Conservation (phyloP, 2,797 vertebrate species). For the Acanthiza pusilla region DNA sequence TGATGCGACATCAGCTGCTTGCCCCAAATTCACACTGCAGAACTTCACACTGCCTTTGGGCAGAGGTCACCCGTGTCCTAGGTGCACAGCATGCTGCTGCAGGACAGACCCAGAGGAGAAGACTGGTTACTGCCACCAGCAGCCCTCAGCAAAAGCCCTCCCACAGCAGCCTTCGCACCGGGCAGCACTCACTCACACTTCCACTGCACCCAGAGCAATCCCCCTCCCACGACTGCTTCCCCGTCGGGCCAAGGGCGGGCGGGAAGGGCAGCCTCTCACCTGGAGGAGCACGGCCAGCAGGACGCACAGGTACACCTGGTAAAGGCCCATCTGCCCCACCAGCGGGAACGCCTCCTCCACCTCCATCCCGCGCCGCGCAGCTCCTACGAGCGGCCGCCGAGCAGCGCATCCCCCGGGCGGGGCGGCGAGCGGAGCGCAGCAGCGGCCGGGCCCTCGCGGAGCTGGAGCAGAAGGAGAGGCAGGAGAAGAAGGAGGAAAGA, state of each 20-base stretch:
- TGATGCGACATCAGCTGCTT: neutral
- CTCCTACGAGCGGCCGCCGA: neutral
- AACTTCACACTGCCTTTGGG: neutral
- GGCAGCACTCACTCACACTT: neutral
- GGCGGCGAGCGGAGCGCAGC: neutral
- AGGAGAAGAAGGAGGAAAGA: neutral
- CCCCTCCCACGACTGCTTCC: neutral
- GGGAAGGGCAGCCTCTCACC: conserved; percentile 62
- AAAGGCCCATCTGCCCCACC: conserved; percentile 77
- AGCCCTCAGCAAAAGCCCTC: neutral
- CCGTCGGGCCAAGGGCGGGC: neutral
- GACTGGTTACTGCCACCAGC: neutral
- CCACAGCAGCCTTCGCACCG: neutral
- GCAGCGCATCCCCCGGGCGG: conserved; percentile 13
- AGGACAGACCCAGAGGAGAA: neutral
- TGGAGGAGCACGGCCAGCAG: conserved; percentile 75
- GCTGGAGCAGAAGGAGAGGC: neutral
- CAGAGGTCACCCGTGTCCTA: neutral
- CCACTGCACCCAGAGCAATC: neutral
- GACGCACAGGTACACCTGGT: conserved; percentile 77
- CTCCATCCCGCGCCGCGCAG: conserved; percentile 65
- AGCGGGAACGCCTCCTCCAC: conserved; percentile 76
- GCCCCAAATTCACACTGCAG: neutral
- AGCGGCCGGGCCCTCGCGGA: neutral
- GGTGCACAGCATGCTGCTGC: neutral